Percentiles rank a stretch among this genome's conserved stretches.
Evolutionary conservation across 2,113 vertebrate species (phyloP).

Genomic region (Ardeotis arabs): DNA sequence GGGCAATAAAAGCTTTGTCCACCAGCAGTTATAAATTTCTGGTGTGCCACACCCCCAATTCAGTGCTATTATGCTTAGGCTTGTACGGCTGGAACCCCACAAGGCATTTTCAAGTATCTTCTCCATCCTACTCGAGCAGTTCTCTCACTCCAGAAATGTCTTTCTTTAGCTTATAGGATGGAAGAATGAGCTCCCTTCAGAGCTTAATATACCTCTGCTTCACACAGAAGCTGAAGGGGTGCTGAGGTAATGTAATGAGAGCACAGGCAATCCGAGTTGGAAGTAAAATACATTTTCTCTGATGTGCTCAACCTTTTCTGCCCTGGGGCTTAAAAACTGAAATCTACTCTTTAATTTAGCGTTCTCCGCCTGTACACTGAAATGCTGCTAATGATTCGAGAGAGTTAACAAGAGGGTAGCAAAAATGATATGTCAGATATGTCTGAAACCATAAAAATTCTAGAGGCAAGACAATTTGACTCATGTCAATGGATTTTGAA

Average conservation of each 20-base stretch:
- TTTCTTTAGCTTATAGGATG: slow-evolving; percentile 24
- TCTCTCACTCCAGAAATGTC: slow-evolving; percentile 23
- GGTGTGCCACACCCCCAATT: neutral
- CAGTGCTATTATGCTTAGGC: neutral
- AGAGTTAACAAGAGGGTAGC: slow-evolving; percentile 52
- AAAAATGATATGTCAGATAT: slow-evolving; percentile 9
- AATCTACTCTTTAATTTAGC: slow-evolving; percentile 63
- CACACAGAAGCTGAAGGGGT: neutral
- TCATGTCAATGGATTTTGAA: slow-evolving; percentile 36
- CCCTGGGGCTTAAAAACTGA: slow-evolving; percentile 60
- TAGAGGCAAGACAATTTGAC: slow-evolving; percentile 3
- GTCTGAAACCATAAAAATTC: slow-evolving; percentile 36
- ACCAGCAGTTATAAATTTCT: slow-evolving; percentile 23
- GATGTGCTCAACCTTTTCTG: slow-evolving; percentile 62
- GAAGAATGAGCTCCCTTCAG: slow-evolving; percentile 56
- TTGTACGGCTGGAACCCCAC: neutral
- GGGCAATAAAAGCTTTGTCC: slow-evolving; percentile 13
- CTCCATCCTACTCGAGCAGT: slow-evolving; percentile 36
- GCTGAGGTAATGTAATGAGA: slow-evolving; percentile 48
- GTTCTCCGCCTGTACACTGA: slow-evolving; percentile 12
- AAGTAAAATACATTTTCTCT: slow-evolving; percentile 67
- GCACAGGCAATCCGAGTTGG: slow-evolving; percentile 29
- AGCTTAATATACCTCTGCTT: slow-evolving; percentile 44
- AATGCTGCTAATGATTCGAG: slow-evolving; percentile 32
- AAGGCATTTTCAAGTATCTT: slow-evolving; percentile 42